Base-by-base conservation (phyloP, 2,113 vertebrate genomes). In the Oenanthe oenanthe region DNA sequence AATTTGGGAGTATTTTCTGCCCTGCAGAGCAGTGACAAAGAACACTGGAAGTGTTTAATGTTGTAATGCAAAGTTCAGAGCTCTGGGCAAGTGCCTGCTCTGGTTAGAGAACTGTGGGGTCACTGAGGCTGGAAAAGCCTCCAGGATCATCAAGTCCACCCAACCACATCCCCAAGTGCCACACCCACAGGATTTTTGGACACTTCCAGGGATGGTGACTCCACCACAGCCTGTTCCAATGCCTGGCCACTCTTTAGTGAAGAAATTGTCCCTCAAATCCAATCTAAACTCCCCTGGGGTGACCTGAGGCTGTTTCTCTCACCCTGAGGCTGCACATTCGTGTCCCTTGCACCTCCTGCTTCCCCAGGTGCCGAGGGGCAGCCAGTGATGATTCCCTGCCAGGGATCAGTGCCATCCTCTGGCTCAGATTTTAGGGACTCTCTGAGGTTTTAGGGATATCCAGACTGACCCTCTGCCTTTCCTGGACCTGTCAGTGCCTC, bases 241-340 rank as follows among this genome's bases (percentile, higher is more conserved):
- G 22, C 73, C 56, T 53, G 9, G 10, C 21, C 36, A 32, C 32
- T 20, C 38, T 60, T 36, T 7, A 77, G 54, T 36, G 62, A 53
- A 38, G 18, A 38, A 38, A 17, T 66, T 38, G 51, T 14, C 68
- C 76, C 45, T 73, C 14, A 5, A 38, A 13, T n/a, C 76, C 32
- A 29, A 24, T 13, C 51, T 29, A 11, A 81, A 45, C 32, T 45
- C 32, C 45, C 51, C 67, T 58, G 67, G 51, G 36, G 43, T 1
- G 5, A 18, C 3, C 24, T 24, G 60, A 17, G 76, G 45, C 53
- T 4, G 2, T 60, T 81, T 34, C 34, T 63, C 50, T 38, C 72
- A 3, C 8, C 34, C 43, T 66, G 71, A 20, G 34, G 19, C 13
- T 66, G 31, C 17, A 8, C 32, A 12, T n/a, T 28, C 4, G 0